Base-by-base conservation (phyloP, 2,797 vertebrate species). In the Prunella strophiata region DNA sequence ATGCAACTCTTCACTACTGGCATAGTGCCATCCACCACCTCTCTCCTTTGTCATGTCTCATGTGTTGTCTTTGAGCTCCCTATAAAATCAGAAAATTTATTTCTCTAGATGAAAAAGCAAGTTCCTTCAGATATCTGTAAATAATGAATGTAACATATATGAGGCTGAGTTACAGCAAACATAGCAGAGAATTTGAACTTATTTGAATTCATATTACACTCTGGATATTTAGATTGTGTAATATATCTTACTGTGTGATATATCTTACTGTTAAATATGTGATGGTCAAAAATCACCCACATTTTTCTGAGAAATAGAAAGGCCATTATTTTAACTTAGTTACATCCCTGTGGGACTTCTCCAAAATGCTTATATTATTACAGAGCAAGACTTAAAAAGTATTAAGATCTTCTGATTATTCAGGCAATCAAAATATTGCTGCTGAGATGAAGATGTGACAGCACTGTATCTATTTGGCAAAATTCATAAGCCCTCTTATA, bases 321-420 rank as follows among this genome's bases (percentile, higher is more conserved):
- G 3, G 13, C 2, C 4, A n/a, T 59, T 27, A 26, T 38, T 15
- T 22, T 58, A 47, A 62, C 2, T 66, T 67, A 32, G 25, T 18
- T 62, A 40, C 1, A 3, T 17, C 5, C 38, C 50, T 61, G 7
- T 14, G 11, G 21, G 14, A 47, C 25, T 62, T 50, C 27, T 79
- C 13, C 13, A 91, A 79, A 88, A 83, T 11, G 0, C 3, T 71
- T 73, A 20, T 63, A 5, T 13, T 62, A 7, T 23, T 70, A 7
- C 11, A 29, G 8, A 81, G 13, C 12, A 71, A 50, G 1, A 7
- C 4, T 40, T 25, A 47, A 68, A 68, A 6, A 1, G 0, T 38
- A 16, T 42, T 32, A 65, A 27, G 7, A 66, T 51, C 13, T 45
- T 54, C 40, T 80, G 47, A 43, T 4, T 47, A 54, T 51, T 22